Percentiles rank a stretch among this genome's conserved stretches.
These are phyloP conservation scores for Eretmocerus hayati DNA, from an alignment of 2,888 invertebrate species.

Conservation along the genomic window DNA sequence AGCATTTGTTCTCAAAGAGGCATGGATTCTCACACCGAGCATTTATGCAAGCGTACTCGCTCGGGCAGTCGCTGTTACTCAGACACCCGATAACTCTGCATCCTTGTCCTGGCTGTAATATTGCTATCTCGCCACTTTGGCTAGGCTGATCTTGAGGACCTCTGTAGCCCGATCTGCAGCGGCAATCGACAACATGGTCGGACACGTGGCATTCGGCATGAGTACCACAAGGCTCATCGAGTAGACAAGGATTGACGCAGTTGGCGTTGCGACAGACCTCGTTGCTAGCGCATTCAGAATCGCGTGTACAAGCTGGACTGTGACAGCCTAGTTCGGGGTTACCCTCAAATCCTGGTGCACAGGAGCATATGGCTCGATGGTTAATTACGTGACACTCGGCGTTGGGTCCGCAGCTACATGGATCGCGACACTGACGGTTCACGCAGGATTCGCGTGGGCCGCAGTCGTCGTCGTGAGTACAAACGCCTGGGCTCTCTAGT, in stretches of 20 bases:
- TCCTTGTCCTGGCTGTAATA: too few relatives aligned
- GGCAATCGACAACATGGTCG: slow-evolving; percentile 68
- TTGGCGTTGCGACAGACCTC: slow-evolving; percentile 80
- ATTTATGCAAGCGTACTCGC: slow-evolving; percentile 76
- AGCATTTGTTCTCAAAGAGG: slow-evolving; percentile 68
- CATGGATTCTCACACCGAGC: slow-evolving; percentile 83
- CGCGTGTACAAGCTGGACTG: slow-evolving; percentile 72
- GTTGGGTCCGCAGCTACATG: slow-evolving; percentile 81
- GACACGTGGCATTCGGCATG: slow-evolving; percentile 77
- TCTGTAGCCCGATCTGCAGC: slow-evolving; percentile 70
- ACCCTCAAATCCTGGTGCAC: slow-evolving; percentile 76
- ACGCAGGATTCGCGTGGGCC: slow-evolving; percentile 72
- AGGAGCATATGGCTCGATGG: slow-evolving; percentile 82
- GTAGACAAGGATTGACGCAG: slow-evolving; percentile 78
- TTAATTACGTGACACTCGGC: slow-evolving; percentile 75
- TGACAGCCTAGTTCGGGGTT: slow-evolving; percentile 77
- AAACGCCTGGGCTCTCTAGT: slow-evolving; percentile 54
- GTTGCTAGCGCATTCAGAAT: slow-evolving; percentile 76
- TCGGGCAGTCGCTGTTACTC: slow-evolving; percentile 81
- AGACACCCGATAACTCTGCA: slow-evolving; percentile 77
- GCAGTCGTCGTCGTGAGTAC: slow-evolving; percentile 74
- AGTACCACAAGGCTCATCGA: slow-evolving; percentile 71
- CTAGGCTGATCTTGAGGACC: slow-evolving; percentile 11
- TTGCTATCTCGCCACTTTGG: slow-evolving; percentile 44
- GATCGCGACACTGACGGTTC: slow-evolving; percentile 77